Percentiles rank a stretch among this genome's conserved stretches.
Evolutionary conservation across 2,888 invertebrate genomes (phyloP).

Genomic region (Lottia gigantea): DNA sequence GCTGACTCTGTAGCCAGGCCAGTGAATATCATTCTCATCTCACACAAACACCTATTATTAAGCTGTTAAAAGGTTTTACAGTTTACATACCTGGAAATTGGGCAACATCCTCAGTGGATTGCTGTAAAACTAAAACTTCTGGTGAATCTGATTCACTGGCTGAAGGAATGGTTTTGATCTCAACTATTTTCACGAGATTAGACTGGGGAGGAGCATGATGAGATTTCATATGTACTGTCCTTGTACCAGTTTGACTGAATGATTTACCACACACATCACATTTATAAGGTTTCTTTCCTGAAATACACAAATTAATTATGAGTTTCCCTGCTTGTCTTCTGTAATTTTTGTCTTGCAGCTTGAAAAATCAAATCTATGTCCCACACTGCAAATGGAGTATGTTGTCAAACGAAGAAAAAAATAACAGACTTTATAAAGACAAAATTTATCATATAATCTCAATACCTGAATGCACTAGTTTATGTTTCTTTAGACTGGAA

Average conservation of each 20-base stretch:
- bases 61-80: no score
- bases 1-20: no score
- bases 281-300: conserved; percentile 67
- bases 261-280: conserved; percentile 67
- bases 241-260: conserved; percentile 66
- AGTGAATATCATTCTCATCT: no score
- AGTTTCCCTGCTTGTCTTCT: no score
- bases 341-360: no score
- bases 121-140: background rate
- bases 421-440: no score
- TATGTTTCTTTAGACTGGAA: conserved; percentile 60
- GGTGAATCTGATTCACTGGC: background rate
- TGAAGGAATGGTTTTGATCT: background rate
- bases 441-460: no score
- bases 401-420: no score
- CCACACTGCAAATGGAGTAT: no score
- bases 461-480: conserved; percentile 57
- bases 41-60: no score
- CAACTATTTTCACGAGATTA: background rate
- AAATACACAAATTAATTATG: background rate
- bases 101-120: background rate
- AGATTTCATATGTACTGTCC: conserved; percentile 73
- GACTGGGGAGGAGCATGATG: conserved; percentile 64
- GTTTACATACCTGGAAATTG: conserved; percentile 9
- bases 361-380: no score